Evolutionary conservation across 2,888 invertebrate genomes (phyloP).

Genomic region (Cancer borealis): DNA sequence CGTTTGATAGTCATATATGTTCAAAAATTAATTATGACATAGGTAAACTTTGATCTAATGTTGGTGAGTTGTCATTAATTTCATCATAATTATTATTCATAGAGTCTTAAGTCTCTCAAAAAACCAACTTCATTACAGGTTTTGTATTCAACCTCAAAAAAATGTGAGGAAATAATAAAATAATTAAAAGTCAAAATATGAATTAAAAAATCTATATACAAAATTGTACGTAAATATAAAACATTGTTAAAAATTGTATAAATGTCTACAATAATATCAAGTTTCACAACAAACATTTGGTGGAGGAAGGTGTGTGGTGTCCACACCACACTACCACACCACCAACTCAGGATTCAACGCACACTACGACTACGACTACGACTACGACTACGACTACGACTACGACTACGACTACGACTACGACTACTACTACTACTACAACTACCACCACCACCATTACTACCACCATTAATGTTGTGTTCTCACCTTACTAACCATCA

Average conservation of each 20-base stretch:
- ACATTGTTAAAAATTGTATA: not conserved
- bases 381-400: not conserved
- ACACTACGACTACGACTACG: not conserved
- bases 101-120: not conserved
- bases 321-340: not conserved
- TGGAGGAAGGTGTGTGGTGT: not conserved
- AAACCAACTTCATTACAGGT: not conserved
- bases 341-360: not conserved
- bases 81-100: not conserved
- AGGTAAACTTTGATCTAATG: too few relatives aligned
- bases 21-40: too few relatives aligned
- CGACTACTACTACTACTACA: not conserved
- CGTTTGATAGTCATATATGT: too few relatives aligned
- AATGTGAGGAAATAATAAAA: not conserved
- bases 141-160: not conserved
- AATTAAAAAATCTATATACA: slow-evolving; percentile 23
- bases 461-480: not conserved
- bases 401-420: not conserved
- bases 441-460: not conserved
- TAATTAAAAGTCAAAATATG: not conserved
- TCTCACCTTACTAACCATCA: not conserved
- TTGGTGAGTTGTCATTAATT: not conserved
- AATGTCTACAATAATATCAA: not conserved
- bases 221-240: not conserved
- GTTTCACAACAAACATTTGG: not conserved